Evolutionary conservation across 2,888 invertebrate genomes (phyloP), one percentile per base, ranked within the genome.

Genomic region (Xestoiulus laeticollis): DNA sequence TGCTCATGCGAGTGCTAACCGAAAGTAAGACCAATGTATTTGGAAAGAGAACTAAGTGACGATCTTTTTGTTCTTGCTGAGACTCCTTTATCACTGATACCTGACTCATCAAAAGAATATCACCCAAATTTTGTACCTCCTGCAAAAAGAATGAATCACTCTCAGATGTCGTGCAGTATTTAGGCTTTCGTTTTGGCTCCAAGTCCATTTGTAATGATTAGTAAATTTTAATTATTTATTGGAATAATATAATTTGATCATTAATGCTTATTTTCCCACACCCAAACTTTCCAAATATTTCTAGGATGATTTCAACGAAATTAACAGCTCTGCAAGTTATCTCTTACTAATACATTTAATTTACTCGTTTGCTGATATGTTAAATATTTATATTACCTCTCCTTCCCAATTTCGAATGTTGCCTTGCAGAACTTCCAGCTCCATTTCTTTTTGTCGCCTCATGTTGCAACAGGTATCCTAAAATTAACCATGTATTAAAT

Each of bases 321-420:
- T 14, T 43, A 38, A n/a, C n/a, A n/a, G n/a, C n/a, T n/a, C n/a
- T n/a, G n/a, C n/a, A n/a, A 59, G 85, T 16, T 33, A 6, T 84
- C 22, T 84, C 30, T 32, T 12, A 6, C 38, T 22, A n/a, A 59
- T 6, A n/a, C 19, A 59, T 59, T n/a, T 59, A 59, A 19, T 59
- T 48, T 48, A 14, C 19, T 16, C 19, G 48, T 16, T 19, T 16
- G 19, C 14, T 48, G 8, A n/a, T 16, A 59, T n/a, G 59, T 59
- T 59, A 5, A 59, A 59, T 6, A 48, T 48, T 16, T 59, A n/a
- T 19, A 48, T n/a, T 90, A 92, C 92, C 90, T 96, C 95, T 4
- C 98, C 98, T 91, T 98, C 98, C 98, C 98, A 99, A 12, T 97
- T 97, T 88, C 96, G 94, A n/a, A 99, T 96, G 85, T 96, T 96